Evolutionary conservation across 2,888 invertebrate species (phyloP).

Genomic region (Eristalis pertinax): DNA sequence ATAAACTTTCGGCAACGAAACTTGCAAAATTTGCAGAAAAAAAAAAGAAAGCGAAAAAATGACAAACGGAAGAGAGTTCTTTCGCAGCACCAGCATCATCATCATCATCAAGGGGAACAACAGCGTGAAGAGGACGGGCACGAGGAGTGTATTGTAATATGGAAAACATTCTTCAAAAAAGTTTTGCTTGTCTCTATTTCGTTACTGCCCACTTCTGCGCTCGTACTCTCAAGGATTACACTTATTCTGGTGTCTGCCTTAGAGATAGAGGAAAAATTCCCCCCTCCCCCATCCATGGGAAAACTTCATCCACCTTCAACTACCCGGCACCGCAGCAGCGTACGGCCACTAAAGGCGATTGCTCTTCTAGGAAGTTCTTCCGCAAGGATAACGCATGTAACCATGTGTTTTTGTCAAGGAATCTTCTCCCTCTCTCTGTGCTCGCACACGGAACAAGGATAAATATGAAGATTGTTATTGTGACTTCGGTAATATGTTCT

Average conservation of each 20-base stretch:
- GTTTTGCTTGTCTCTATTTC: slow-evolving; percentile 29
- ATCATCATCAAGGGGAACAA: not conserved
- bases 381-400: slow-evolving; percentile 20
- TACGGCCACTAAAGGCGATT: slow-evolving; percentile 11
- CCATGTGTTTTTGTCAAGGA: slow-evolving; percentile 4
- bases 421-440: not conserved
- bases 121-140: not conserved
- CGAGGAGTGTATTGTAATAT: slow-evolving; percentile 34
- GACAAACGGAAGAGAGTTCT: not conserved
- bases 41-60: not conserved
- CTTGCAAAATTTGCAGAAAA: slow-evolving; percentile 32
- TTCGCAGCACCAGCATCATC: slow-evolving; percentile 33
- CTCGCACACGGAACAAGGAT: not conserved
- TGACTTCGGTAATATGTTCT: slow-evolving; percentile 25
- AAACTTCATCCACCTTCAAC: not conserved
- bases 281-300: not conserved
- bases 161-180: slow-evolving; percentile 51
- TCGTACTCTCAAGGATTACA: slow-evolving; percentile 28
- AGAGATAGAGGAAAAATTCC: slow-evolving; percentile 15
- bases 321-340: not conserved
- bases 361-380: slow-evolving; percentile 18
- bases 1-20: slow-evolving; percentile 4
- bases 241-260: slow-evolving; percentile 33
- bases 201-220: slow-evolving; percentile 9
- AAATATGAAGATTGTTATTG: slow-evolving; percentile 28